Conservation (phyloP, 2,113 vertebrate genomes). For the Malurus alboscapulatus region DNA sequence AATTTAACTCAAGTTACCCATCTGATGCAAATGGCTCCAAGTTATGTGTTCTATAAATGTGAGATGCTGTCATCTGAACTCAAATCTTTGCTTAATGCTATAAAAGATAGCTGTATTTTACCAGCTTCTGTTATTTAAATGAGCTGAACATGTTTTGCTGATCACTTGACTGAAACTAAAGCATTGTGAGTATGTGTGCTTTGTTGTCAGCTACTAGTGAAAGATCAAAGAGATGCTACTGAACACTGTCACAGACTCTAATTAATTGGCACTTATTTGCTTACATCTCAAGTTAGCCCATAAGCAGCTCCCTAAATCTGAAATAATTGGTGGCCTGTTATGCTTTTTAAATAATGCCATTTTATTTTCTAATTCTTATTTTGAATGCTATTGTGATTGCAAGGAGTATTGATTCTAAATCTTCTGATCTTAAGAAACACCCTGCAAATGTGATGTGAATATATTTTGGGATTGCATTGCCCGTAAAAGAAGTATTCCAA, state of each 20-base stretch:
- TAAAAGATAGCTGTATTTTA: slow-evolving; percentile 60
- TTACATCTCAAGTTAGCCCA: slow-evolving; percentile 33
- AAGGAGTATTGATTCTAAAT: neutral
- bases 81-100: slow-evolving; percentile 47
- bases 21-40: slow-evolving; percentile 49
- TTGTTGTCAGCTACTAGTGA: slow-evolving; percentile 51
- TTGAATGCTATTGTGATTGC: neutral
- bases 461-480: neutral
- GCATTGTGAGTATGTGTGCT: slow-evolving; percentile 43
- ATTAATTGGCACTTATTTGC: slow-evolving; percentile 31
- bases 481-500: neutral
- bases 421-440: neutral
- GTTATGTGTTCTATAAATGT: slow-evolving; percentile 60
- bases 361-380: neutral
- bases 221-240: slow-evolving; percentile 22
- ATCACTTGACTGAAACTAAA: slow-evolving; percentile 61
- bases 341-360: neutral
- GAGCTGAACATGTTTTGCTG: slow-evolving; percentile 37
- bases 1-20: slow-evolving; percentile 46
- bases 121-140: slow-evolving; percentile 68
- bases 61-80: slow-evolving; percentile 54
- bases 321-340: slow-evolving; percentile 15
- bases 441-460: neutral
- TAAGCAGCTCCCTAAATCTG: slow-evolving; percentile 8
- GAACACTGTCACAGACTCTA: slow-evolving; percentile 4